Evolutionary conservation across 2,113 vertebrate genomes (phyloP), one percentile per base, ranked within the genome.

Genomic region (Callipepla californica): DNA sequence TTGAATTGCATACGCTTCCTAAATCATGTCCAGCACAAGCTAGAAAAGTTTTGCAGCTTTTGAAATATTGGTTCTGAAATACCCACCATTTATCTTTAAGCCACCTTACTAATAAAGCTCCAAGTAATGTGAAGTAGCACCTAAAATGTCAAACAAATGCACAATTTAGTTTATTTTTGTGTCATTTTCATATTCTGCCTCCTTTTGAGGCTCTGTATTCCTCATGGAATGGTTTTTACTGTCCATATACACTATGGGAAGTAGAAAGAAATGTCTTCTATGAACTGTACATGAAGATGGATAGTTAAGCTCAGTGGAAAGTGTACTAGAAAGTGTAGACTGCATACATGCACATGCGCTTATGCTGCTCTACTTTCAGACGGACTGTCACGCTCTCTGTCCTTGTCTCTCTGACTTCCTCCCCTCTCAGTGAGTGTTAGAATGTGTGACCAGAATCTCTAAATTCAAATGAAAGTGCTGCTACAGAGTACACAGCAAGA

Each of bases 341-440:
- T 74, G 53, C 50, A n/a, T 61, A 20, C 22, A 4, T 13, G 14
- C 55, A 20, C 44, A 6, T n/a, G 26, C 62, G 19, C 34, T 89
- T 50, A 12, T 8, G 8, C 78, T 91, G 50, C 51, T 68, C 87
- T 89, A 61, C 10, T 36, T 80, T 80, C 83, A 89, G 75, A 83
- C 10, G 36, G 77, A 42, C 84, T 82, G 62, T 80, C 70, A 53
- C 78, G 32, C 51, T 48, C 50, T 44, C 69, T 92, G 94, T 59
- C 89, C 91, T 94, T 91, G 85, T 93, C 78, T 76, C 48, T 83
- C 84, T 92, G 68, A 65, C 79, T 91, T 89, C 42, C 75, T 87
- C 45, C 51, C 34, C n/a, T 53, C 84, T 82, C 53, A 48, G 36
- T 23, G 67, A 94, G 73, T 79, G 72, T 87, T 73, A 63, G 25